Evolutionary conservation across 1,140 invertebrate genomes (phyloP), one percentile per base, ranked within the genome.

Genomic region (Drosophila simulans): DNA sequence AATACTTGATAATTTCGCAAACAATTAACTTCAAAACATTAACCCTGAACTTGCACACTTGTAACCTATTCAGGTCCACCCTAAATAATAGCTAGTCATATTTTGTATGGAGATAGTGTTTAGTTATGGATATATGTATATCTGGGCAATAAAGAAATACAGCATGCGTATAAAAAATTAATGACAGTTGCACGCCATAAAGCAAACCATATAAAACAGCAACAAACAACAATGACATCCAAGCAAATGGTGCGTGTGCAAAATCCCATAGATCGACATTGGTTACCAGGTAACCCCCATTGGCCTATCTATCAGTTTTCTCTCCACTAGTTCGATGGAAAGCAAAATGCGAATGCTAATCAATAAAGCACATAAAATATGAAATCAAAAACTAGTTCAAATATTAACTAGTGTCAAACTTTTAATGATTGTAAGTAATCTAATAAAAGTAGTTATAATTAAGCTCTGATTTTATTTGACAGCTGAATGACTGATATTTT

Each of bases 131-230:
- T 22, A 39, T 63, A 56, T 17, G 25, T 62, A 57, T 59, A 72
- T 66, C 54, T 68, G n/a, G 54, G 48, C 59, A 62, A 86, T 80
- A 80, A 84, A 80, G 57, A 46, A 75, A 80, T 73, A 27, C 42
- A 59, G 40, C 48, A 60, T 60, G 58, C 51, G 35, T 39, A 43
- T 54, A 65, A 58, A 51, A 59, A 60, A 59, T 70, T 71, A 65
- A 76, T 68, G 78, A 42, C 79, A 88, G 86, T 83, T 82, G 66
- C 65, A 64, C 39, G 49, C 46, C 49, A 79, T 79, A 72, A 82
- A 86, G 39, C 37, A 40, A 64, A 74, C 22, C 57, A 35, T 49
- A 45, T 58, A 48, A 11, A 68, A 70, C 49, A 59, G 27, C 37
- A 54, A 55, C 42, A 31, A 40, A 35, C 40, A 22, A 34, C 45